These are phyloP conservation scores for Equus przewalskii DNA, from an alignment of 2,113 vertebrate genomes.

Conservation along the genomic window DNA sequence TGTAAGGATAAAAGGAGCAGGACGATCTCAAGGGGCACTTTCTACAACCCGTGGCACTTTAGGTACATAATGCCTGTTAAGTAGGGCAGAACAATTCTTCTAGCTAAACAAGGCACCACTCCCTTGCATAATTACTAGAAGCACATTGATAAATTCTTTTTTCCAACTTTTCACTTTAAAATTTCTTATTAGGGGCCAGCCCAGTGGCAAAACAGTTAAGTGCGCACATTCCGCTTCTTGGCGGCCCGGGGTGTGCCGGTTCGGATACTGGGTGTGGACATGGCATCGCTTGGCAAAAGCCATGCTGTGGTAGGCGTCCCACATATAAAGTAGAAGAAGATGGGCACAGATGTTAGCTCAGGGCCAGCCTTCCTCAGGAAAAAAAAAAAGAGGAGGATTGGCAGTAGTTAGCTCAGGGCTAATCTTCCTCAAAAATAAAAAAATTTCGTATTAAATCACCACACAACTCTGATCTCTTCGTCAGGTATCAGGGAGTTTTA, in stretches of 20 bases:
- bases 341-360: no score
- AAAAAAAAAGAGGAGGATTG: no score
- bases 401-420: no score
- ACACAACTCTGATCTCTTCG: neutral
- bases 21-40: slow-evolving; percentile 8
- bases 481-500: neutral
- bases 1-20: slow-evolving; percentile 14
- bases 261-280: no score
- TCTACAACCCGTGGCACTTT: neutral
- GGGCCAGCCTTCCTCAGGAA: no score
- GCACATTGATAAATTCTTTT: neutral
- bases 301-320: no score
- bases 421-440: no score
- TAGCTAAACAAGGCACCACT: neutral
- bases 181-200: neutral
- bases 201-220: no score
- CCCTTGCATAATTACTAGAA: neutral
- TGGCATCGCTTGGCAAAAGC: no score
- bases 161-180: neutral
- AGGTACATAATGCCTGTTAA: slow-evolving; percentile 37
- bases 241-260: no score
- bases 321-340: no score
- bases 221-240: no score
- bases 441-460: neutral
- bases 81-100: slow-evolving; percentile 34